Evolutionary conservation across 1,140 invertebrate genomes (phyloP), one percentile per base, ranked within the genome.

Genomic region (Lineus longissimus): DNA sequence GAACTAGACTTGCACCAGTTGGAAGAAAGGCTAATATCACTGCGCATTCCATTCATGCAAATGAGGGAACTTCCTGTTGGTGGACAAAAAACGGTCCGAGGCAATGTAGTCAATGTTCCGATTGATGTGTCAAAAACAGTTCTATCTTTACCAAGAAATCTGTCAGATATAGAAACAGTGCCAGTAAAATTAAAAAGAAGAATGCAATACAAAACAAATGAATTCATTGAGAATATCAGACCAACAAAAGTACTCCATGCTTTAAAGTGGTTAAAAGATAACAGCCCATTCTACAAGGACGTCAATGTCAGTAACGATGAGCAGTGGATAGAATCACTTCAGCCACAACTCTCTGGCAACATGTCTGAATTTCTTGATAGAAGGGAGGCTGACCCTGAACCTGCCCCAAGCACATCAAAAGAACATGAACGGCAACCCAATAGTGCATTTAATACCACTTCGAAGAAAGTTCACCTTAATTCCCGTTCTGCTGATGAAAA

Each of bases 41-140:
- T 59, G 29, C 27, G 57, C 31, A 31, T 59, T 59, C 57, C 57
- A 40, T 59, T 59, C 33, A 59, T 59, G 57, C 57, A 59, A 59
- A 59, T 59, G 30, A 22, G 57, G 17, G 57, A 59, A 59, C 33
- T 59, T 11, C 29, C 40, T 7, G 19, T 19, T 23, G 47, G 47
- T 23, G 19, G 47, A 19, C 47, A 51, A n/a, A 51, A 51, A 19
- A 19, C n/a, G 47, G n/a, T 23, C 25, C 4, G 25, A 51, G 47
- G 47, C 29, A 69, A 69, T 59, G 59, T 63, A 41, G 67, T 69
- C n/a, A 69, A 69, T 66, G 62, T 69, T n/a, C 64, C 68, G 30
- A 61, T 62, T 22, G 64, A 69, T 62, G 54, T 69, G 19, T 54
- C 63, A 15, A 63, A 36, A 55, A 69, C 68, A 17, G 61, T 69